phyloP scores from a whole-genome alignment of 2,113 vertebrate species.

The Podarcis raffonei region DNA sequence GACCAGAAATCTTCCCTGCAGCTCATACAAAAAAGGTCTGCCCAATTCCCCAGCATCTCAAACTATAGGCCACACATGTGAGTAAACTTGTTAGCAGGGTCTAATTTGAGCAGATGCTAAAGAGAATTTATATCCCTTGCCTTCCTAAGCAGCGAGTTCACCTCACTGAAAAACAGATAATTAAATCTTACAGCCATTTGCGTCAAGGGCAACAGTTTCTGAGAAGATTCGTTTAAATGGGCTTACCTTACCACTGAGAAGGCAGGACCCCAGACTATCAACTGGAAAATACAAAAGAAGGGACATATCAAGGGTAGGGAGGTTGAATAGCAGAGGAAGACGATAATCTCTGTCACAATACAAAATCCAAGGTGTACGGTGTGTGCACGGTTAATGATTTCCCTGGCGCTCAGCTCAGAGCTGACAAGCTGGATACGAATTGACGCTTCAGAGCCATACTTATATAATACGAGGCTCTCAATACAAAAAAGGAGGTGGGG shows the following conservation, averaged over 20 bases:
- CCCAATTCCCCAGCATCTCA: neutral
- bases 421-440: conserved; percentile 20
- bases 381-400: neutral
- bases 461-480: fast-evolving
- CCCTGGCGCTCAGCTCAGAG: conserved; percentile 19
- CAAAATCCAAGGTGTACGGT: conserved; percentile 16
- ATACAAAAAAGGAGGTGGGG: neutral
- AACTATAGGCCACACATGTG: neutral
- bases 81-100: neutral
- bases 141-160: neutral
- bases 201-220: neutral
- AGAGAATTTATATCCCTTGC: neutral
- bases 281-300: neutral
- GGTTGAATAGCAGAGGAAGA: neutral
- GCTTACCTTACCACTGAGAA: neutral
- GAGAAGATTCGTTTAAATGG: neutral
- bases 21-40: neutral
- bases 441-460: neutral
- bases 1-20: neutral
- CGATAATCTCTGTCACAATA: neutral
- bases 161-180: neutral
- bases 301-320: fast-evolving
- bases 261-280: neutral
- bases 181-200: neutral
- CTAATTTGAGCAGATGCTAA: neutral